These are phyloP conservation scores for Sarcoramphus papa DNA, from an alignment of 2,797 vertebrate genomes.

Conservation along the genomic window DNA sequence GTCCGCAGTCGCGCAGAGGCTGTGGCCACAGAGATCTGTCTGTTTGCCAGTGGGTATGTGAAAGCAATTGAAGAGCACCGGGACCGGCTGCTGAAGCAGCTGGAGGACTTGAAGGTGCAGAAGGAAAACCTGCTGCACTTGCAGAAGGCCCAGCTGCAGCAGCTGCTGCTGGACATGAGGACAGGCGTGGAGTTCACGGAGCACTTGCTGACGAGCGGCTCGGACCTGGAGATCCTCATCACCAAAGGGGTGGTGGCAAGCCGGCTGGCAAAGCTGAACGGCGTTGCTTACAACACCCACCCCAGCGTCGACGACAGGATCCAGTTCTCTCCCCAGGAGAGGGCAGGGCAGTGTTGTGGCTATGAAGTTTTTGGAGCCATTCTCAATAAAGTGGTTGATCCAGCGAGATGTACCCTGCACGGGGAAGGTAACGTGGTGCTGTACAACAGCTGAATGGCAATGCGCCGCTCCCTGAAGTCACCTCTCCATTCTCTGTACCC, in stretches of 20 bases:
- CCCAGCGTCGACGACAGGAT: constrained; percentile 72
- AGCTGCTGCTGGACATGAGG: constrained; percentile 81
- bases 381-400: constrained; percentile 77
- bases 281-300: constrained; percentile 59
- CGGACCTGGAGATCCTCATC: constrained; percentile 84
- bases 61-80: constrained; percentile 82
- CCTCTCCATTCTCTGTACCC: background rate
- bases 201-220: constrained; percentile 80
- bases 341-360: constrained; percentile 78
- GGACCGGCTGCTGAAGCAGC: constrained; percentile 78
- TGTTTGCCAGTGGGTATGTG: constrained; percentile 80
- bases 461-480: background rate
- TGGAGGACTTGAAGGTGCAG: constrained; percentile 81
- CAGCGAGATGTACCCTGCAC: constrained; percentile 79
- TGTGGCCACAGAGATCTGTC: constrained; percentile 73
- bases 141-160: constrained; percentile 85
- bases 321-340: constrained; percentile 77
- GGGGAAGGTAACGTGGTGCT: constrained; percentile 82
- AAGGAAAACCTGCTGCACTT: constrained; percentile 84
- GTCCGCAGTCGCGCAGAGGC: constrained; percentile 67
- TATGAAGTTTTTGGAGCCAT: constrained; percentile 85
- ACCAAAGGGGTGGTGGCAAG: constrained; percentile 82
- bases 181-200: constrained; percentile 84
- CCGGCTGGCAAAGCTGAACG: constrained; percentile 77
- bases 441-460: background rate